Percentiles rank a stretch among this genome's conserved stretches.
Evolutionary conservation across 2,888 invertebrate genomes (phyloP).

Genomic region (Drosophila differens): DNA sequence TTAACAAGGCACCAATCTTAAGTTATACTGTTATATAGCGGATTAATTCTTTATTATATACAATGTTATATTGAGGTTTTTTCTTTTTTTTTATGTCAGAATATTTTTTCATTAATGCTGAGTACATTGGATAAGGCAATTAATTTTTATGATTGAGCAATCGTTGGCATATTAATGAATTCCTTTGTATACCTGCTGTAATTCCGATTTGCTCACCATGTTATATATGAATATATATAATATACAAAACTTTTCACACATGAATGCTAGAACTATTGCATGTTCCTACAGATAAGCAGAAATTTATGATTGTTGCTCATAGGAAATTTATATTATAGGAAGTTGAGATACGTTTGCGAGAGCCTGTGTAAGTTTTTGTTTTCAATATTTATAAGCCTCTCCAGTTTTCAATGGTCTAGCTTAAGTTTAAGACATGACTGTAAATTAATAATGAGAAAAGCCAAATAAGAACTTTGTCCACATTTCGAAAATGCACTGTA

Average conservation of each 20-base stretch:
- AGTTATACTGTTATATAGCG: constrained; percentile 2
- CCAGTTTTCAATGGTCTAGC: background rate
- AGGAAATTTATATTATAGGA: background rate
- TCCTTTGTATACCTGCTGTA: background rate
- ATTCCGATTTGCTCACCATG: background rate
- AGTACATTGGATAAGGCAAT: background rate
- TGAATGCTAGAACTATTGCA: constrained; percentile 1
- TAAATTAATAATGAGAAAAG: background rate
- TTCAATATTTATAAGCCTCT: background rate
- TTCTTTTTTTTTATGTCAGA: background rate
- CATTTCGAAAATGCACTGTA: constrained; percentile 16
- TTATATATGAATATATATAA: background rate
- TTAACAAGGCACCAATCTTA: constrained; percentile 21
- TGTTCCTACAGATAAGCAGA: constrained; percentile 9
- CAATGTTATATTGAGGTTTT: background rate
- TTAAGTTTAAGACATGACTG: background rate
- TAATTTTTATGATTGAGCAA: constrained; percentile 4
- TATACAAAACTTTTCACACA: constrained; percentile 14
- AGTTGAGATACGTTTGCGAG: background rate
- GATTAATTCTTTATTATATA: background rate
- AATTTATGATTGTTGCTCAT: constrained; percentile 7
- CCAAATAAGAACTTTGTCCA: background rate
- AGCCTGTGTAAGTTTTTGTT: background rate
- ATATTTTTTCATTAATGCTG: constrained; percentile 2
- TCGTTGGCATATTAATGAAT: constrained; percentile 19